Evolutionary conservation across 2,797 vertebrate genomes (phyloP).

Genomic region (Ciconia nigra): DNA sequence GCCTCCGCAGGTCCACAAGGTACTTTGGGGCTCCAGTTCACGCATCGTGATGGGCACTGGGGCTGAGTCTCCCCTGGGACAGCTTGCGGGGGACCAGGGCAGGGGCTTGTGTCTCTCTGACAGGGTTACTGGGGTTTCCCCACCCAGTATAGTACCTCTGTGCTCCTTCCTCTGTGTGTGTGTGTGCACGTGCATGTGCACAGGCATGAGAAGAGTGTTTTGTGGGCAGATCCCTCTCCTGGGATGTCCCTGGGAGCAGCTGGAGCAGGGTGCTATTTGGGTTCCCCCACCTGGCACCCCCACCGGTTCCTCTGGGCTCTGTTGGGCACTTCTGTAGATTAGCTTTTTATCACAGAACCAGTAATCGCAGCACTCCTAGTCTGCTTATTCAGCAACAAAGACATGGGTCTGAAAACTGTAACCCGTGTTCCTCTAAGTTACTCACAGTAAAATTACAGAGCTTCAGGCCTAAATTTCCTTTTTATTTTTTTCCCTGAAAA

Average conservation of each 20-base stretch:
- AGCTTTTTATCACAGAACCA: not conserved
- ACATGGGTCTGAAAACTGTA: not conserved
- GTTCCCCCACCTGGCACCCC: not conserved
- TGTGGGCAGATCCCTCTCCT: not conserved
- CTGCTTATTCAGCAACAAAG: not conserved
- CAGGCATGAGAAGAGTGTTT: not conserved
- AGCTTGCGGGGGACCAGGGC: too few relatives aligned
- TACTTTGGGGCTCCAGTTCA: not conserved
- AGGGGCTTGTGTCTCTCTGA: not conserved
- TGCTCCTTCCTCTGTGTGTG: not conserved
- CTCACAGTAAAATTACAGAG: not conserved
- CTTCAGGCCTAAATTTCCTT: not conserved
- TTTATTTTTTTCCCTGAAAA: not conserved
- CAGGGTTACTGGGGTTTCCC: not conserved
- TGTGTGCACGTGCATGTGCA: accelerated
- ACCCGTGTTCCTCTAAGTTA: not conserved
- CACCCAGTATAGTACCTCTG: not conserved
- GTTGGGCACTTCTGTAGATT: accelerated
- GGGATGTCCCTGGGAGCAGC: accelerated
- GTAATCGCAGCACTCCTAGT: not conserved
- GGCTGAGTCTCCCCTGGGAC: not conserved
- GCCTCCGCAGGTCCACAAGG: not conserved
- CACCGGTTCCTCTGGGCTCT: not conserved
- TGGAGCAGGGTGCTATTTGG: not conserved
- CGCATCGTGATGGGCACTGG: not conserved